Percentiles rank a stretch among this genome's conserved stretches.
Evolutionary conservation across 64 coral and sea anemone species (phyloP).

Genomic region (Stylophora pistillata): DNA sequence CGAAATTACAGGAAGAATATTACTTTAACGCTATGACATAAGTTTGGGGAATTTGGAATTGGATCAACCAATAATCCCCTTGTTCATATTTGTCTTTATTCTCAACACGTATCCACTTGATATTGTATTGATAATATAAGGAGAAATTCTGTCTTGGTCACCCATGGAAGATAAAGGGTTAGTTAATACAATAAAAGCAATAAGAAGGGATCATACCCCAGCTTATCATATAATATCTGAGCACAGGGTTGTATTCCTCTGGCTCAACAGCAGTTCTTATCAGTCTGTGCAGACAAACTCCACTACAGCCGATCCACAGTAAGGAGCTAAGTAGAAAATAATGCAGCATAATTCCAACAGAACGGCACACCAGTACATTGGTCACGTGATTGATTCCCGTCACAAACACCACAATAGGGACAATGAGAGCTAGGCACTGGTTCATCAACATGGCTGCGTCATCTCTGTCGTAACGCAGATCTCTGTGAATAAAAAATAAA

Average conservation of each 20-base stretch:
- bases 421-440: conserved; percentile 75
- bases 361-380: conserved; percentile 74
- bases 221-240: conserved; percentile 97
- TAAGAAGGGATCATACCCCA: conserved; percentile 79
- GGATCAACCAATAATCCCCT: too few relatives aligned
- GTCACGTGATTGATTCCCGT: conserved; percentile 73
- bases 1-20: too few relatives aligned
- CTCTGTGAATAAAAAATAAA: conserved; percentile 38
- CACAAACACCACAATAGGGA: conserved; percentile 78
- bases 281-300: conserved; percentile 73
- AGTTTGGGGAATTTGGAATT: too few relatives aligned
- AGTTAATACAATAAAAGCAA: neutral
- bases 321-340: conserved; percentile 88
- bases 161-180: neutral
- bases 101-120: too few relatives aligned
- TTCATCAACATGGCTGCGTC: conserved; percentile 98
- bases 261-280: conserved; percentile 73
- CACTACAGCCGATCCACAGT: conserved; percentile 92
- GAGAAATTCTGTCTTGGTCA: too few relatives aligned
- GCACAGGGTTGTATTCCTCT: conserved; percentile 89
- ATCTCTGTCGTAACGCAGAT: conserved; percentile 87
- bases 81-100: too few relatives aligned
- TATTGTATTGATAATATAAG: too few relatives aligned
- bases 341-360: conserved; percentile 80
- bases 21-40: too few relatives aligned